A percentile compares a stretch with the other conserved stretches of the same genome.
Evolutionary conservation across 2,113 vertebrate species (phyloP).

Genomic region (Protobothrops flavoviridis): DNA sequence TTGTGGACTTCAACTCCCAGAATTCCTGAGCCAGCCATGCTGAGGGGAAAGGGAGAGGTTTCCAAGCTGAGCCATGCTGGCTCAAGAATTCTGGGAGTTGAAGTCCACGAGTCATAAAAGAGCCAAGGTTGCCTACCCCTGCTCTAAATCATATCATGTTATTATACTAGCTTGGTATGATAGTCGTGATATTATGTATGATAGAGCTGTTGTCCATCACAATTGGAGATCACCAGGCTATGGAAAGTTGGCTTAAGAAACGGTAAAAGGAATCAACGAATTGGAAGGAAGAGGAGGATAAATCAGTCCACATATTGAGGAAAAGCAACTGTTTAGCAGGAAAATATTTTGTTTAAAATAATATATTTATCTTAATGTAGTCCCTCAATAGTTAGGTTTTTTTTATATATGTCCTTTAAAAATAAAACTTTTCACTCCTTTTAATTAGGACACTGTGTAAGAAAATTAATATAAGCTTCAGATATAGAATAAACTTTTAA

Average conservation of each 20-base stretch:
- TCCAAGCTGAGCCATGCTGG: too few species aligned
- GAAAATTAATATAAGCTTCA: not conserved
- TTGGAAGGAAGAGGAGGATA: not conserved
- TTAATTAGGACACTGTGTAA: not conserved
- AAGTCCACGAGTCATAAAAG: too few species aligned
- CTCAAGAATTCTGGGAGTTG: too few species aligned
- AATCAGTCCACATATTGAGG: not conserved
- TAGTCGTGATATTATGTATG: not conserved
- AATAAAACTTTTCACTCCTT: not conserved
- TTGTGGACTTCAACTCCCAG: too few species aligned
- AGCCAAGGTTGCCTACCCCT: too few species aligned
- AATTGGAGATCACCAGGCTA: not conserved
- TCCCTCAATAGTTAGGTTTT: not conserved
- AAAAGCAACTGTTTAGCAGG: not conserved
- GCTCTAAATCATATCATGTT: not conserved
- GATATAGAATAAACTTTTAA: not conserved
- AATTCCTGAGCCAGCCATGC: too few species aligned
- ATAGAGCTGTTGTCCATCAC: not conserved
- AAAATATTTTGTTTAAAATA: not conserved
- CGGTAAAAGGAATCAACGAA: not conserved
- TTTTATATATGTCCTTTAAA: not conserved
- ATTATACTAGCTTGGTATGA: not conserved
- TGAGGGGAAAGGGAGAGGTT: too few species aligned
- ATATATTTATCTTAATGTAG: not conserved
- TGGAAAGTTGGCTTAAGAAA: not conserved